Evolutionary conservation across 2,797 vertebrate species (phyloP).

Genomic region (Lophotriccus pileatus): DNA sequence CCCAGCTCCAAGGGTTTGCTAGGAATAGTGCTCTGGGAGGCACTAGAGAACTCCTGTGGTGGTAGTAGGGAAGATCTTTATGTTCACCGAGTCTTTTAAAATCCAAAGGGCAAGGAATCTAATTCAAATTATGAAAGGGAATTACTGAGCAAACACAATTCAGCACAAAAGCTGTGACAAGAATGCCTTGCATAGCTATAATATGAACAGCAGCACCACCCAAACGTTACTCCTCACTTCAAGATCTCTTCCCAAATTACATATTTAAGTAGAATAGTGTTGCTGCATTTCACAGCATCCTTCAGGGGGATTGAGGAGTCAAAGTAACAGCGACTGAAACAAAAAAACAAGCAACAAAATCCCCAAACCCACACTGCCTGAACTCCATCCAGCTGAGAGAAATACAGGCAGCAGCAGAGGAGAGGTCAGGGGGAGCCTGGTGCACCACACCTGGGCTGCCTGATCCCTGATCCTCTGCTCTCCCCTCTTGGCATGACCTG

Average conservation of each 20-base stretch:
- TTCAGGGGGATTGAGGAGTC: neutral
- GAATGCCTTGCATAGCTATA: neutral
- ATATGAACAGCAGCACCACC: neutral
- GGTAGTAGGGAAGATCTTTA: neutral
- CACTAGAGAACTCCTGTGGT: neutral
- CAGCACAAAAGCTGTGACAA: neutral
- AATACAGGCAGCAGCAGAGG: neutral
- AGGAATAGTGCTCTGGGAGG: neutral
- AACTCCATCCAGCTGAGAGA: neutral
- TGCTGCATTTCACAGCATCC: neutral
- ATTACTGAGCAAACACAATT: neutral
- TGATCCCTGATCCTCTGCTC: neutral
- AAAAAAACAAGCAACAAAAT: accelerated
- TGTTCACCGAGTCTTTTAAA: neutral
- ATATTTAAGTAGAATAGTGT: neutral
- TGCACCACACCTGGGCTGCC: neutral
- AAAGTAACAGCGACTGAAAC: neutral
- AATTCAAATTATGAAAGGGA: neutral
- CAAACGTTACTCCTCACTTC: neutral
- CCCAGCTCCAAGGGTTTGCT: neutral
- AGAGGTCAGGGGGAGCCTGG: accelerated
- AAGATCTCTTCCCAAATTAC: neutral
- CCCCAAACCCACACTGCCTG: too few relatives aligned
- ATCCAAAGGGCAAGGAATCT: neutral
- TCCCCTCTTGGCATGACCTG: neutral